These are phyloP conservation scores for Ephestia elutella DNA, from an alignment of 1,140 invertebrate genomes.

Conservation along the genomic window DNA sequence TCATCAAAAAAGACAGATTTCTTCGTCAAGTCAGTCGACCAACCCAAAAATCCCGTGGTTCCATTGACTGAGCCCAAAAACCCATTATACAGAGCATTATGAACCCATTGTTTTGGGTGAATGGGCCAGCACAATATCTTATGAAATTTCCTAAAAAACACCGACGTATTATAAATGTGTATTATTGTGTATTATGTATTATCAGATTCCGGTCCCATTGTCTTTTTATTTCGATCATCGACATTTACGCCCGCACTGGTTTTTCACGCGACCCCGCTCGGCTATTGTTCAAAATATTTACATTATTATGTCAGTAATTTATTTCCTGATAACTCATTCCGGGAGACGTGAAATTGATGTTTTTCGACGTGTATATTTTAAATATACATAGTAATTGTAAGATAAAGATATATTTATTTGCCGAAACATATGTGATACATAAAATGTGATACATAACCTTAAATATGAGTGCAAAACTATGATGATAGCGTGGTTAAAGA, in stretches of 20 bases:
- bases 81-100: slow-evolving; percentile 66
- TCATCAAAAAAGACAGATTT: neutral
- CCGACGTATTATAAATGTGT: slow-evolving; percentile 62
- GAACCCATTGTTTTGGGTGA: slow-evolving; percentile 65
- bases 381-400: too few relatives aligned
- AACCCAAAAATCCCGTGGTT: slow-evolving; percentile 40
- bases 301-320: neutral
- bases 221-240: slow-evolving; percentile 33
- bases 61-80: slow-evolving; percentile 63
- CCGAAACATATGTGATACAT: too few relatives aligned
- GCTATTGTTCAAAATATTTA: neutral
- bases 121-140: slow-evolving; percentile 66
- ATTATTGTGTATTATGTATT: slow-evolving; percentile 65
- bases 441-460: too few relatives aligned
- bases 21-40: slow-evolving; percentile 45
- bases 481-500: too few relatives aligned
- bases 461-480: too few relatives aligned
- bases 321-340: too few relatives aligned
- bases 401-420: too few relatives aligned
- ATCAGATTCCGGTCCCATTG: slow-evolving; percentile 62
- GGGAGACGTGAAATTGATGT: too few relatives aligned
- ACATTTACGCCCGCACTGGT: neutral
- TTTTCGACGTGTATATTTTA: too few relatives aligned
- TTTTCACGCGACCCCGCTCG: neutral
- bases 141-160: slow-evolving; percentile 66